phyloP scores from a whole-genome alignment of 2,113 vertebrate genomes.

The Pogona vitticeps region DNA sequence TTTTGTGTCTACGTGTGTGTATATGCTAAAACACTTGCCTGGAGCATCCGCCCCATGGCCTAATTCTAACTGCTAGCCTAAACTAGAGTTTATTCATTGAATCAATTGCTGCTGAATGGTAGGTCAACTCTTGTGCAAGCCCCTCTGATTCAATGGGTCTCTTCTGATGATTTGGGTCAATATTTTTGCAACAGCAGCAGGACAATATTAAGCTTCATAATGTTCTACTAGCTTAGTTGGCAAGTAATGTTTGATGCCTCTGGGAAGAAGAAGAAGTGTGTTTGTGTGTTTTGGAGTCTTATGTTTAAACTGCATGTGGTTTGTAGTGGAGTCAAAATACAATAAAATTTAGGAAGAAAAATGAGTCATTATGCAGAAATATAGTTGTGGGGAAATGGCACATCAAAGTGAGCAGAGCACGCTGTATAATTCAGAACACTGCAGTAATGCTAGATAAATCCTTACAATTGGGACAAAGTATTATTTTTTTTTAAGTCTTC shows the following conservation, averaged over 20 bases:
- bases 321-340: conserved; percentile 5
- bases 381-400: conserved; percentile 1
- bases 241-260: background rate
- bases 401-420: background rate
- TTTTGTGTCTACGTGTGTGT: background rate
- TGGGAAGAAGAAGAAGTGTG: background rate
- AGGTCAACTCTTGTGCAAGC: too few species aligned
- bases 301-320: background rate
- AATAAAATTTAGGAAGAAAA: conserved; percentile 40
- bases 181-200: background rate
- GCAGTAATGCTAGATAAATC: conserved; percentile 21
- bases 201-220: conserved; percentile 51
- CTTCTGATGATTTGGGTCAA: background rate
- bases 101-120: too few species aligned
- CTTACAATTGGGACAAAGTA: accelerated
- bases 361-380: conserved; percentile 5
- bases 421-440: conserved; percentile 13
- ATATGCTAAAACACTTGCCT: background rate
- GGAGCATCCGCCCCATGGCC: too few species aligned
- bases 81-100: too few species aligned
- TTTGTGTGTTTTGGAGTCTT: background rate
- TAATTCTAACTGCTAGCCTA: too few species aligned
- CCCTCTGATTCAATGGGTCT: too few species aligned
- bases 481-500: background rate
- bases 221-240: background rate